Percentiles rank a stretch among this genome's conserved stretches.
These are phyloP conservation scores for Acanthoscelides obtectus DNA, from an alignment of 2,888 invertebrate species.

Conservation along the genomic window DNA sequence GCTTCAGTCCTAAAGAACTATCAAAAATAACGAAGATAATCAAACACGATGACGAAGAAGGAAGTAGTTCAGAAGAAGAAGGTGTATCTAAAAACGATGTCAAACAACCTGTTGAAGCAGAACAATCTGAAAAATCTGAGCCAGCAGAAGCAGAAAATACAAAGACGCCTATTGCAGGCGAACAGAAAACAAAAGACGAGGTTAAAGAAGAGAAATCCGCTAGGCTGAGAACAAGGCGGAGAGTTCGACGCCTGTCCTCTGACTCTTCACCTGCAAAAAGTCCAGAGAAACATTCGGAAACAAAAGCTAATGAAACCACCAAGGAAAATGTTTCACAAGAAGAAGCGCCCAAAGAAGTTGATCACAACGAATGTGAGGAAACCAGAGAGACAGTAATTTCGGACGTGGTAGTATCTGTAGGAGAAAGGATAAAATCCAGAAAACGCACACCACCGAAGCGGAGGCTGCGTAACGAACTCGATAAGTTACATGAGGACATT, in stretches of 20 bases:
- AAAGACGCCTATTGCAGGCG: constrained; percentile 3
- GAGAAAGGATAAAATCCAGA: constrained; percentile 31
- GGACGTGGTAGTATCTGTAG: constrained; percentile 29
- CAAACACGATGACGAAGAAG: constrained; percentile 54
- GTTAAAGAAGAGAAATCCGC: constrained; percentile 15
- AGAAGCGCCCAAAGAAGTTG: constrained; percentile 11
- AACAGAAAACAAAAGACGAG: constrained; percentile 12
- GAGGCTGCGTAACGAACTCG: constrained; percentile 51
- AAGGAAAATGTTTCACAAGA: constrained; percentile 22
- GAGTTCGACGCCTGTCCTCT: constrained; percentile 16
- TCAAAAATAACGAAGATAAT: constrained; percentile 57
- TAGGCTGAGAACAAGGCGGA: constrained; percentile 17
- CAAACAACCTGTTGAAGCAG: constrained; percentile 6
- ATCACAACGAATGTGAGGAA: constrained; percentile 19
- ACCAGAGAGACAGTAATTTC: constrained; percentile 18
- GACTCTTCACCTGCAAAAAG: not conserved
- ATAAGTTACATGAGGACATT: constrained; percentile 63
- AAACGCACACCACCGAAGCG: constrained; percentile 36
- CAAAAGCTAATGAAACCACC: constrained; percentile 2
- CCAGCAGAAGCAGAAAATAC: constrained; percentile 4
- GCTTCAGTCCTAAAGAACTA: constrained; percentile 40
- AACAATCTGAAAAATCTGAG: constrained; percentile 7
- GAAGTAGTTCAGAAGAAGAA: constrained; percentile 46
- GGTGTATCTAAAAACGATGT: constrained; percentile 11
- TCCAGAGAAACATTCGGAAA: not conserved